Base-by-base conservation (phyloP, 2,113 vertebrate species). In the Crypturellus undulatus region DNA sequence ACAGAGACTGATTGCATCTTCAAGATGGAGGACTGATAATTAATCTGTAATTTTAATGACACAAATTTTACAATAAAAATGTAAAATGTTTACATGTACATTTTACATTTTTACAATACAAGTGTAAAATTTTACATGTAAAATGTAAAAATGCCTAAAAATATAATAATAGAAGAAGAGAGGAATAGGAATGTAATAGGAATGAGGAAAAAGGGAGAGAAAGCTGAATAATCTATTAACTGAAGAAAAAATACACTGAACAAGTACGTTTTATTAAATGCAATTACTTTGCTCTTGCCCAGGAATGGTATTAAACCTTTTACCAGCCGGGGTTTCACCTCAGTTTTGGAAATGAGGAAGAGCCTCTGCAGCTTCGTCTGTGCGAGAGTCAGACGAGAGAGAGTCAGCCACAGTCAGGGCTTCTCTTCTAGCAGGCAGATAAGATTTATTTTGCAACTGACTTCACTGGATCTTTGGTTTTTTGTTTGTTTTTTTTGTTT, bases 391-490 rank as follows among this genome's bases (percentile, higher is more conserved):
- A n/a, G n/a, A n/a, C n/a, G n/a, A n/a, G n/a, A n/a, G n/a, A n/a
- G n/a, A n/a, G n/a, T n/a, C n/a, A 78, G 52, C 64, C 81, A n/a
- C 79, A 1, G 0, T 63, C 3, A 1, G 65, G 34, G 15, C 0
- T 0, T 62, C 40, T 87, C 52, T 65, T 51, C 26, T 69, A 45
- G 38, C 51, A 24, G 18, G 5, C 87, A 26, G 56, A n/a, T 70
- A 36, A 81, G 30, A 64, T 68, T 42, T 60, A 62, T 72, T 90
- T 83, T 84, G 9, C 51, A n/a, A 6, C 8, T 63, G 25, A 49
- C 16, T 80, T 79, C 19, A 18, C 19, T 49, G n/a, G 47, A 51
- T 88, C 45, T 90, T 88, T 45, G 6, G 42, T 19, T 47, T 47
- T 18, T 47, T 18, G 17, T 18, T 47, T 45, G 13, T 45, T 45